Evolutionary conservation across 2,888 invertebrate genomes (phyloP).

Genomic region (Chromoteleia sp.): DNA sequence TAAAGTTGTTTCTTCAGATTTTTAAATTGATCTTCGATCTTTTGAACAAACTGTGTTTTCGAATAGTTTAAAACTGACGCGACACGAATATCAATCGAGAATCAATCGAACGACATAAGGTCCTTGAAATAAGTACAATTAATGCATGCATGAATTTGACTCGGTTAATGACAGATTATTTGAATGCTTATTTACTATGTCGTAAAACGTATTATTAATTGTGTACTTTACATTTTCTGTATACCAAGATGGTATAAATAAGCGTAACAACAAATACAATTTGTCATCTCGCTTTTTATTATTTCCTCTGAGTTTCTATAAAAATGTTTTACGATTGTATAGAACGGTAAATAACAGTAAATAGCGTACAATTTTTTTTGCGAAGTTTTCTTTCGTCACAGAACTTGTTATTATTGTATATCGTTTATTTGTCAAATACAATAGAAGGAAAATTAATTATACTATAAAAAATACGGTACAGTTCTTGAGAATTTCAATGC

Average conservation of each 20-base stretch:
- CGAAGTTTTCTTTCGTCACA: slow-evolving; percentile 3
- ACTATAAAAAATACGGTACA: not conserved
- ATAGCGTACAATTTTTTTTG: slow-evolving; percentile 6
- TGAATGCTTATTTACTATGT: not conserved
- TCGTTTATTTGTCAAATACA: not conserved
- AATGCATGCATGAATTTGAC: too few species aligned
- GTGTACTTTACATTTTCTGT: not conserved
- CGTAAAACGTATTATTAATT: slow-evolving; percentile 1
- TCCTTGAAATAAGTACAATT: too few species aligned
- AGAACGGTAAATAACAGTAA: slow-evolving; percentile 10
- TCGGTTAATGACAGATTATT: too few species aligned
- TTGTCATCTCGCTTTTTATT: slow-evolving; percentile 10
- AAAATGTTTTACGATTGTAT: slow-evolving; percentile 15
- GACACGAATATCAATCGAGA: too few species aligned
- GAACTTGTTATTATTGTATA: slow-evolving; percentile 3
- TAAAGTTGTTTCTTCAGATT: too few species aligned
- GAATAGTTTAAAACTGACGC: too few species aligned
- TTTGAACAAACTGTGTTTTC: too few species aligned
- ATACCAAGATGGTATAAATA: slow-evolving; percentile 7
- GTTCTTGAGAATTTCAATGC: not conserved
- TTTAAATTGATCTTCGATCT: too few species aligned
- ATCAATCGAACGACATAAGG: too few species aligned
- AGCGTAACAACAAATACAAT: slow-evolving; percentile 14
- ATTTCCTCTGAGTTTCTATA: slow-evolving; percentile 2
- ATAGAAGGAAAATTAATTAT: not conserved